A percentile compares a stretch with the other conserved stretches of the same genome.
phyloP scores from a whole-genome alignment of 2,797 vertebrate species.

The Sebastiscus tertius region DNA sequence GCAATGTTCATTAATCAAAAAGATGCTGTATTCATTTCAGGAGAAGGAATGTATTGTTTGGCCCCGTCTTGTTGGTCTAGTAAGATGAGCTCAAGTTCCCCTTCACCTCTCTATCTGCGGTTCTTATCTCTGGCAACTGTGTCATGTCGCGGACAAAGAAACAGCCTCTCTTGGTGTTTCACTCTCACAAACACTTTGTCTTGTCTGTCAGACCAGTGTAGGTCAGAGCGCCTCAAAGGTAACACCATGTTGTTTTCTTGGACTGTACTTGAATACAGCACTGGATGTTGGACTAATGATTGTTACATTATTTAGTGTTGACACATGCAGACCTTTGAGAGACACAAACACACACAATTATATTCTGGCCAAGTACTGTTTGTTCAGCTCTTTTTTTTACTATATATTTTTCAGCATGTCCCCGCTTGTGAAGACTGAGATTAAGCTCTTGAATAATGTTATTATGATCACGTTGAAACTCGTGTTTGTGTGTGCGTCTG shows the following conservation, averaged over 20 bases:
- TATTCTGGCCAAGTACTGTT: slow-evolving; percentile 3
- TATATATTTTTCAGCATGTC: slow-evolving; percentile 17
- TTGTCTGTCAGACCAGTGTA: slow-evolving; percentile 10
- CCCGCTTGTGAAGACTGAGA: slow-evolving; percentile 36
- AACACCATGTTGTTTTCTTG: neutral
- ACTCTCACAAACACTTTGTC: neutral
- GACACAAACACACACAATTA: neutral
- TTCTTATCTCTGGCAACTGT: slow-evolving; percentile 1
- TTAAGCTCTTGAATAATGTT: slow-evolving; percentile 55
- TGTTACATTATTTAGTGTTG: slow-evolving; percentile 21
- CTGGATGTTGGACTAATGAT: neutral
- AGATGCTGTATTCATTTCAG: neutral
- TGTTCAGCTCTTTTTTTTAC: slow-evolving; percentile 19
- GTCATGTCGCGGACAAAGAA: neutral
- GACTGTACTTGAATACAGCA: slow-evolving; percentile 13
- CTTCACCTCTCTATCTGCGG: neutral
- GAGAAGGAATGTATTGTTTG: neutral
- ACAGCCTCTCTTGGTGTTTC: neutral
- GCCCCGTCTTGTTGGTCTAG: neutral
- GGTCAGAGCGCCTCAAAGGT: slow-evolving; percentile 10
- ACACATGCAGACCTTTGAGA: neutral
- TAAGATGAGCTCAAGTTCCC: slow-evolving; percentile 12
- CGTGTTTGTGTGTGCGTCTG: slow-evolving; percentile 13
- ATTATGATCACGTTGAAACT: slow-evolving; percentile 40
- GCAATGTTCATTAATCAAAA: slow-evolving; percentile 2